phyloP scores from a whole-genome alignment of 2,113 vertebrate species.

The Zootoca vivipara region DNA sequence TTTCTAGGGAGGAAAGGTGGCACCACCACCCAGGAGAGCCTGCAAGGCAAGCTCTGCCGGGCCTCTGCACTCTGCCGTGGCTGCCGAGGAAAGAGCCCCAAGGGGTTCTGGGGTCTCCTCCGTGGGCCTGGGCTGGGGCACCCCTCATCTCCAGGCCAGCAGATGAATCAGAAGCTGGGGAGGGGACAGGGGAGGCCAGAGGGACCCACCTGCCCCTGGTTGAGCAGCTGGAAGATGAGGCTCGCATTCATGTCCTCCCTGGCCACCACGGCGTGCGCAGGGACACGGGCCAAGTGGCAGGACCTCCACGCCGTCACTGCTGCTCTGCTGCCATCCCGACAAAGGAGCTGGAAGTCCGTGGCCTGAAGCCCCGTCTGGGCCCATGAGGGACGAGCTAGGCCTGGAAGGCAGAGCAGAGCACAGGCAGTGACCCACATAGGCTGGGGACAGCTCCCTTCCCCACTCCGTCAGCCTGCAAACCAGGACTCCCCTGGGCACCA shows the following conservation, averaged over 20 bases:
- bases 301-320: constrained; percentile 76
- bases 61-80: too few relatives aligned
- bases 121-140: not conserved
- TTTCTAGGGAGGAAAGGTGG: not conserved
- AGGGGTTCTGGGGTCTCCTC: too few relatives aligned
- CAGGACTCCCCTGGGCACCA: not conserved
- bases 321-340: constrained; percentile 79
- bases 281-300: constrained; percentile 87
- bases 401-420: constrained; percentile 63
- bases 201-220: constrained; percentile 83
- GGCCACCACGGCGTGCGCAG: constrained; percentile 85
- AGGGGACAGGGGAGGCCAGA: not conserved
- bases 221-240: constrained; percentile 82
- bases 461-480: too few relatives aligned
- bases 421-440: too few relatives aligned
- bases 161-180: not conserved
- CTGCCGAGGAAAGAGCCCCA: too few relatives aligned
- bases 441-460: too few relatives aligned
- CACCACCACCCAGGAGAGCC: not conserved
- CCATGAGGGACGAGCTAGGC: constrained; percentile 75
- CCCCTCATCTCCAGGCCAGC: not conserved
- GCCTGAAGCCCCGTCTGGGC: constrained; percentile 67
- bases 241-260: constrained; percentile 68
- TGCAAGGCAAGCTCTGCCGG: not conserved
- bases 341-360: constrained; percentile 86